A percentile compares a stretch with the other conserved stretches of the same genome.
These are phyloP conservation scores for Tuberolachnus salignus DNA, from an alignment of 2,888 invertebrate species.

Conservation along the genomic window DNA sequence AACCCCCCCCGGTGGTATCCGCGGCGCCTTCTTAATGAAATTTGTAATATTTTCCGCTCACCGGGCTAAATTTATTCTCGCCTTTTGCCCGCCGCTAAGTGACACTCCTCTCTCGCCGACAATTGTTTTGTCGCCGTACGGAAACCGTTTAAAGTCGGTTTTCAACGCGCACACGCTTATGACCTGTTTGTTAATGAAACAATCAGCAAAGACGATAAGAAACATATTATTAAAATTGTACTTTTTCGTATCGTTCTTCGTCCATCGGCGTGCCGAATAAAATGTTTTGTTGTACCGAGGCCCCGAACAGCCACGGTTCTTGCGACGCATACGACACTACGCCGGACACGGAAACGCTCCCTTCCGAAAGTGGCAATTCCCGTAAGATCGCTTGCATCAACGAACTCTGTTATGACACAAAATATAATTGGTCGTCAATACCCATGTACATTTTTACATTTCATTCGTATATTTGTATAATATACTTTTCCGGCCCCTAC, in stretches of 20 bases:
- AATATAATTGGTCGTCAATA: too few relatives aligned
- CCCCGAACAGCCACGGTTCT: slow-evolving; percentile 85
- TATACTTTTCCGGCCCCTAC: slow-evolving; percentile 78
- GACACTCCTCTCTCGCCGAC: slow-evolving; percentile 87
- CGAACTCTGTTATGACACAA: slow-evolving; percentile 66
- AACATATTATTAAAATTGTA: slow-evolving; percentile 58
- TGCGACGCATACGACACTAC: slow-evolving; percentile 80
- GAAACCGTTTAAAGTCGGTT: slow-evolving; percentile 75
- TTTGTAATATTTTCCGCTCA: slow-evolving; percentile 58
- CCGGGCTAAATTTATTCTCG: slow-evolving; percentile 68
- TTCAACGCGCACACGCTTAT: slow-evolving; percentile 75
- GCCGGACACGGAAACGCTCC: slow-evolving; percentile 72
- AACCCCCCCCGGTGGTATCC: too few relatives aligned
- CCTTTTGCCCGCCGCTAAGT: slow-evolving; percentile 85
- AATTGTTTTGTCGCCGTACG: slow-evolving; percentile 80
- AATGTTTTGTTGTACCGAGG: slow-evolving; percentile 89
- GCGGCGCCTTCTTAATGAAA: too few relatives aligned
- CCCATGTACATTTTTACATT: too few relatives aligned
- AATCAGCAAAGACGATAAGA: slow-evolving; percentile 34
- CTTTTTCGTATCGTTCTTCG: slow-evolving; percentile 71
- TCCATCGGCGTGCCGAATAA: slow-evolving; percentile 83
- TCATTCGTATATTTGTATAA: slow-evolving; percentile 55
- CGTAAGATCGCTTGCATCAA: slow-evolving; percentile 75
- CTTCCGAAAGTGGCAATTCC: slow-evolving; percentile 74
- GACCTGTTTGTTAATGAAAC: slow-evolving; percentile 63